Conservation (phyloP, 2,797 vertebrate species). For the Gallinago solitaria region DNA sequence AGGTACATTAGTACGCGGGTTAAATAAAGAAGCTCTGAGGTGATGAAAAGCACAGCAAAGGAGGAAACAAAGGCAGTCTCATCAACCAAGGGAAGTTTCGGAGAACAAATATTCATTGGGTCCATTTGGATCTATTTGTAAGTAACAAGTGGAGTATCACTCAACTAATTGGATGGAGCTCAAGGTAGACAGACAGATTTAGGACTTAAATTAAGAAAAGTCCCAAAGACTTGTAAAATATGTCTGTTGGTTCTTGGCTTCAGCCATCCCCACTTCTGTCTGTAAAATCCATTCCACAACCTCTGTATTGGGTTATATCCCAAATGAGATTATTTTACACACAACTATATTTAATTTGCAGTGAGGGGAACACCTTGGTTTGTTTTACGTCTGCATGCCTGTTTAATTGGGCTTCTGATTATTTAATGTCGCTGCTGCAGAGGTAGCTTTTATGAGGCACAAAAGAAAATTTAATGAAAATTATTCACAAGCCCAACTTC, state of each 20-base stretch:
- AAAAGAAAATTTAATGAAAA: conserved; percentile 69
- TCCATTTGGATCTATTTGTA: not conserved
- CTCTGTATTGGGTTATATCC: not conserved
- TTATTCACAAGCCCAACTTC: conserved; percentile 67
- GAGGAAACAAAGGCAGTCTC: not conserved
- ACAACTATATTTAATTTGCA: conserved; percentile 40
- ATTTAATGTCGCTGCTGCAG: conserved; percentile 65
- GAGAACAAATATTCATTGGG: not conserved
- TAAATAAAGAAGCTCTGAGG: not conserved
- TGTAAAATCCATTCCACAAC: conserved; percentile 12
- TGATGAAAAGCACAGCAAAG: not conserved
- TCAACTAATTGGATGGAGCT: not conserved
- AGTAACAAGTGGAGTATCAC: not conserved
- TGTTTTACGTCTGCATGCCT: conserved; percentile 31
- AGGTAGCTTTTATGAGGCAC: conserved; percentile 52
- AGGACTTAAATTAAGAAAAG: not conserved
- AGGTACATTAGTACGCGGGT: not conserved
- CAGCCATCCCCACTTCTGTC: not conserved
- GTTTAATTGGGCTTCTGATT: conserved; percentile 68
- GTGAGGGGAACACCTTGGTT: conserved; percentile 26
- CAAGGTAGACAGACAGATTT: not conserved
- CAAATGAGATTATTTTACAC: conserved; percentile 45
- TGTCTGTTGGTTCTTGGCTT: not conserved
- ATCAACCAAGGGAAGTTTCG: not conserved
- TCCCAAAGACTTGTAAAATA: not conserved